Evolutionary conservation across 2,797 vertebrate species (phyloP).

Genomic region (Sebastes oblongus): DNA sequence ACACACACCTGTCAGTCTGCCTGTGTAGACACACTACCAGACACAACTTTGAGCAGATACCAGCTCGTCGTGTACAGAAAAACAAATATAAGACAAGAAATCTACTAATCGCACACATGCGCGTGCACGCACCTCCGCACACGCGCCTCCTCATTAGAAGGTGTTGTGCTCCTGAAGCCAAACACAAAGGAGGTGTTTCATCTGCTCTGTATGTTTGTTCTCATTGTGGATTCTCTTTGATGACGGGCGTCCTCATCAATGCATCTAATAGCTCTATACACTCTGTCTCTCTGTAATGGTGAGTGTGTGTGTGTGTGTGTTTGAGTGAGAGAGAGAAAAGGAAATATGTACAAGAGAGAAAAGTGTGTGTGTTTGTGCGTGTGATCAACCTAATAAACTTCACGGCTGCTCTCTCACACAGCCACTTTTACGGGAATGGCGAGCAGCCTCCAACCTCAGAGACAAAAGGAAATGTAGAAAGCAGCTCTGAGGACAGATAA

Average conservation of each 20-base stretch:
- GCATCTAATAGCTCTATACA: slow-evolving; percentile 61
- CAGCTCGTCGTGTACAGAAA: not conserved
- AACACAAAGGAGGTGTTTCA: slow-evolving; percentile 71
- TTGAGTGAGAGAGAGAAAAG: not conserved
- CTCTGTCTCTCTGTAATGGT: slow-evolving; percentile 12
- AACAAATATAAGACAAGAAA: slow-evolving; percentile 39
- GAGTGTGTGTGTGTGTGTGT: not conserved
- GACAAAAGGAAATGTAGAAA: slow-evolving; percentile 76
- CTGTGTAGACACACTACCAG: slow-evolving; percentile 30
- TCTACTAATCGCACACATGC: slow-evolving; percentile 24
- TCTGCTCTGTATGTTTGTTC: slow-evolving; percentile 70
- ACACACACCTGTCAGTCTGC: slow-evolving; percentile 63
- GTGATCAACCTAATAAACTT: slow-evolving; percentile 67
- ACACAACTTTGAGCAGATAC: slow-evolving; percentile 25
- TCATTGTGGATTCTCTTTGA: slow-evolving; percentile 73
- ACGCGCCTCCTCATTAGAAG: slow-evolving; percentile 48
- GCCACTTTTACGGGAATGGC: slow-evolving; percentile 52
- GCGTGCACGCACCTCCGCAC: slow-evolving; percentile 5
- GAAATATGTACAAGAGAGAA: no score
- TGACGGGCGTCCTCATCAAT: slow-evolving; percentile 54
- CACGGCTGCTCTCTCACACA: slow-evolving; percentile 58
- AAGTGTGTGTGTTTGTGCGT: slow-evolving; percentile 4
- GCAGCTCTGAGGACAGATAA: slow-evolving; percentile 68
- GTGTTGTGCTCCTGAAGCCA: slow-evolving; percentile 47
- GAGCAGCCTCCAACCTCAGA: slow-evolving; percentile 61